Conservation (phyloP, 2,797 vertebrate species). For the Rhynchotus rufescens region DNA sequence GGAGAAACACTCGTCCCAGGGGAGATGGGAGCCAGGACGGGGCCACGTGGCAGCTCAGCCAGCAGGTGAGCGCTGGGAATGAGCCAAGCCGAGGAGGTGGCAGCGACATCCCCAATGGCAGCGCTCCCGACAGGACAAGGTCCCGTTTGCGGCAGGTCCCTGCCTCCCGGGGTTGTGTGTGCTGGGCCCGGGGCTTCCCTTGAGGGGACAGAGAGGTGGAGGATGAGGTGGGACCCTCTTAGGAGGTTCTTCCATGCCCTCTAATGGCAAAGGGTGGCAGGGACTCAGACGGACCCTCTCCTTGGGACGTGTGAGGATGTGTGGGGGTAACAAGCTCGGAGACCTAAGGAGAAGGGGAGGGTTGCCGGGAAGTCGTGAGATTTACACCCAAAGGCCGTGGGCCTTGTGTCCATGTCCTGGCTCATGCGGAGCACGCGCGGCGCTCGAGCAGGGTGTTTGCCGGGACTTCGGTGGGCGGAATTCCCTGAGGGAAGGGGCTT, state of each 20-base stretch:
- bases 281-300: neutral
- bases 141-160: neutral
- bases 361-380: neutral
- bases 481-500: neutral
- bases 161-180: neutral
- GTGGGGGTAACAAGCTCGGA: rapidly evolving
- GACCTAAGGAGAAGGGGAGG: neutral
- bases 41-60: rapidly evolving
- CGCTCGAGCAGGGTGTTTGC: no score
- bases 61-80: rapidly evolving
- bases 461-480: neutral
- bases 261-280: conserved; percentile 28
- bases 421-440: no score
- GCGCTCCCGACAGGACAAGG: neutral
- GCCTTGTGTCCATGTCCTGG: no score
- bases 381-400: neutral
- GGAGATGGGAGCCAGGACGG: neutral
- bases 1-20: neutral
- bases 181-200: neutral
- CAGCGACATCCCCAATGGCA: no score
- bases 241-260: conserved; percentile 29
- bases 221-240: neutral
- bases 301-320: neutral
- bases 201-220: rapidly evolving
- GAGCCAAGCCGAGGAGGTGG: neutral